Conservation (phyloP, 2,797 vertebrate genomes). For the Epinephelus coioides region DNA sequence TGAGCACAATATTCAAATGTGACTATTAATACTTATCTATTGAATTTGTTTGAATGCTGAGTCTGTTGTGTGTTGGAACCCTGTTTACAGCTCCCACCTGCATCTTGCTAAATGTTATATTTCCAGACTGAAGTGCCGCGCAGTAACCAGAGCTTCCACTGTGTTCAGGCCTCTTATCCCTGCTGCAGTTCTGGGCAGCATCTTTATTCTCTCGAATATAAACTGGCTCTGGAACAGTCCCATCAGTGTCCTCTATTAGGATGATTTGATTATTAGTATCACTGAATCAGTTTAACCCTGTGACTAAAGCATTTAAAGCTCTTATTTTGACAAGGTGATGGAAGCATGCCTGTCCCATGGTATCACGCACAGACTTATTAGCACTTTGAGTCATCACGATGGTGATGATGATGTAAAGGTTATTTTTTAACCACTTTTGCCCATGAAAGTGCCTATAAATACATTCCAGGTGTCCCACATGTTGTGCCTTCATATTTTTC, state of each 20-base stretch:
- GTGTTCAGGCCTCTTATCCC: background rate
- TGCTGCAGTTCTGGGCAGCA: conserved; percentile 12
- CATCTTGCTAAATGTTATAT: background rate
- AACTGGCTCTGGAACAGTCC: conserved; percentile 36
- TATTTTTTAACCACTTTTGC: conserved; percentile 65
- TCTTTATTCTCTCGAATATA: conserved; percentile 36
- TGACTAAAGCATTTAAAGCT: conserved; percentile 22
- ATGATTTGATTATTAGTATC: conserved; percentile 21
- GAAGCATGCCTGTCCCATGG: conserved; percentile 15
- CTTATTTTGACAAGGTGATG: conserved; percentile 48
- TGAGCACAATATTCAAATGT: background rate
- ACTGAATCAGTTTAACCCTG: conserved; percentile 10
- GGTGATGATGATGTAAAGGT: conserved; percentile 28
- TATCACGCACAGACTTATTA: conserved; percentile 37
- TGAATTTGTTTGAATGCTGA: background rate
- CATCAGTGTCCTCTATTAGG: conserved; percentile 34
- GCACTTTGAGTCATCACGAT: conserved; percentile 55
- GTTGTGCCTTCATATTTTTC: conserved; percentile 80
- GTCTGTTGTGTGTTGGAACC: background rate
- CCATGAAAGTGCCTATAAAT: conserved; percentile 88
- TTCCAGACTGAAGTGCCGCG: background rate
- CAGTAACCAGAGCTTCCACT: background rate
- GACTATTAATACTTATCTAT: background rate
- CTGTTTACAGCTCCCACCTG: background rate
- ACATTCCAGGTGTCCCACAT: conserved; percentile 89